Evolutionary conservation across 2,888 invertebrate species (phyloP), one percentile per base, ranked within the genome.

Genomic region (Matsumyia berberina): DNA sequence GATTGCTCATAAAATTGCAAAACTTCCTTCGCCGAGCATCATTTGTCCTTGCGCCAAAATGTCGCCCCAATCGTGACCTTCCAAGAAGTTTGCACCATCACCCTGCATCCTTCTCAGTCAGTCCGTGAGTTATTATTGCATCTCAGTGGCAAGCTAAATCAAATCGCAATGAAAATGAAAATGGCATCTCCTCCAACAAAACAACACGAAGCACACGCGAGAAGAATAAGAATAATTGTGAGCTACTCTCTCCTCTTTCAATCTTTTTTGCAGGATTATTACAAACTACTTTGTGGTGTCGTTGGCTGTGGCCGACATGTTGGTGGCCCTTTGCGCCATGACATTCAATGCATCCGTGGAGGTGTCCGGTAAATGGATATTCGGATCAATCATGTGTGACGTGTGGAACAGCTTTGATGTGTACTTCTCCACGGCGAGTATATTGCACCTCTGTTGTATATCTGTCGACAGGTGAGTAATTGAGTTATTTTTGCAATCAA

Each of bases 201-300:
- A 44, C 24, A 51, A 37, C 55, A 73, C 33, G 24, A 19, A 58
- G 39, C 51, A 37, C 29, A 31, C 17, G n/a, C n/a, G 11, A 60
- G 8, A 53, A 62, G 17, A 37, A 72, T 67, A 78, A 73, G 69
- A 79, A 79, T 73, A 73, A 83, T 73, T 67, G 53, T 35, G 11
- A 37, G 46, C 11, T 37, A 11, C 8, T 39, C 33, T 9, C 31
- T 58, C 24, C 15, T 6, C n/a, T 53, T 29, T 66, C 7, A 9
- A 15, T 82, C 33, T 67, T 33, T 67, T 49, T 83, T 88, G 46
- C 88, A 92, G 97, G 55, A 96, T 97, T 86, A 96, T 97, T 89
- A 98, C 98, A 62, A 98, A 98, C 92, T 98, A 97, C 92, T 98
- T 98, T 93, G 97, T 98, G 87, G 98, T 98, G 88, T 97, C 97